Evolutionary conservation across 2,888 invertebrate species (phyloP).

Genomic region (Perizoma flavofasciatum): DNA sequence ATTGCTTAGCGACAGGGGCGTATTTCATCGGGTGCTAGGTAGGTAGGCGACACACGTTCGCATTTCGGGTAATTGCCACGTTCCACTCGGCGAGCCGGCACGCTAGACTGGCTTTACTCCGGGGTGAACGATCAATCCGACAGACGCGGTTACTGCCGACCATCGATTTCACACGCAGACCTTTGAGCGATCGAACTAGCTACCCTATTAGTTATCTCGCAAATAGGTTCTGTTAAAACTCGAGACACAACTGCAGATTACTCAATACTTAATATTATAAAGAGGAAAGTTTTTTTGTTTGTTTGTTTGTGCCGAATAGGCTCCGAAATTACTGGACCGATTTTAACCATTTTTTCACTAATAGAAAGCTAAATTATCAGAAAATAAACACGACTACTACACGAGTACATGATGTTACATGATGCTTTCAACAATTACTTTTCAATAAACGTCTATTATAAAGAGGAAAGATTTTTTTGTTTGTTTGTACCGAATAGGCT

Average conservation of each 20-base stretch:
- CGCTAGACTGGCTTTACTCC: conserved; percentile 34
- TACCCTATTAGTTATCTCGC: conserved; percentile 7
- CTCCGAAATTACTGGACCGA: no score
- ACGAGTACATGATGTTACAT: no score
- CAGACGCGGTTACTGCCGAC: conserved; percentile 29
- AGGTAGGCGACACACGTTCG: conserved; percentile 19
- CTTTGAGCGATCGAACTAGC: conserved; percentile 1
- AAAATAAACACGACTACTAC: no score
- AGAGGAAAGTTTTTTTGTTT: no score
- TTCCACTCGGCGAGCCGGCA: conserved; percentile 28
- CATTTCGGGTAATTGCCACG: conserved; percentile 28
- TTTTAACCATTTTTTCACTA: no score
- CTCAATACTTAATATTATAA: no score
- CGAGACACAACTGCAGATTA: conserved; percentile 5
- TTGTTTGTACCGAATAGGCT: no score
- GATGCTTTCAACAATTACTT: no score
- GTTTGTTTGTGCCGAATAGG: no score
- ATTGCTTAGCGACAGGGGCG: conserved; percentile 12
- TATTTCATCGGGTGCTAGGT: conserved; percentile 16
- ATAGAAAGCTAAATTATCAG: no score
- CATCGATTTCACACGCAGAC: conserved; percentile 35
- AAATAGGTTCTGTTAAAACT: conserved; percentile 1
- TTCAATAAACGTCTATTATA: no score
- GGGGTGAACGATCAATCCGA: conserved; percentile 44
- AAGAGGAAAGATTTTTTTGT: no score